These are phyloP conservation scores for Lasioglossum malachurum DNA, from an alignment of 2,888 invertebrate species.

Conservation along the genomic window DNA sequence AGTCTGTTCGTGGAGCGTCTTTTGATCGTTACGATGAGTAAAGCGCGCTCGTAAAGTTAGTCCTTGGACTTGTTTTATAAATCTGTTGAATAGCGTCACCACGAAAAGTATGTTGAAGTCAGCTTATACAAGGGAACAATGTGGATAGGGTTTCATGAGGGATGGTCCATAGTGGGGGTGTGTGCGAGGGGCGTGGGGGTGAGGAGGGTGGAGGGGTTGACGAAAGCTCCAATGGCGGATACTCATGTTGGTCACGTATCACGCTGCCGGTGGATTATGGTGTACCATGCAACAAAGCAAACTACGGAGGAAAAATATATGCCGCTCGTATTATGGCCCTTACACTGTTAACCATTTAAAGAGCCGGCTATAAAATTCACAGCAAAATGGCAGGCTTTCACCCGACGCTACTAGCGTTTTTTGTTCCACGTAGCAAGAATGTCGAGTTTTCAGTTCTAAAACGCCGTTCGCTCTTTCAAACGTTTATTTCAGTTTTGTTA, in stretches of 20 bases:
- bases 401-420: neutral
- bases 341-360: slow-evolving; percentile 11
- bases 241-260: slow-evolving; percentile 77
- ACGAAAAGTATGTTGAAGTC: neutral
- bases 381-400: neutral
- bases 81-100: neutral
- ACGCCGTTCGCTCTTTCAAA: neutral
- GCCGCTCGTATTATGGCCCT: neutral
- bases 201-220: neutral
- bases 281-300: slow-evolving; percentile 67
- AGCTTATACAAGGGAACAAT: neutral
- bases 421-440: neutral
- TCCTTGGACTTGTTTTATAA: neutral
- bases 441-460: neutral
- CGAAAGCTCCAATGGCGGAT: slow-evolving; percentile 29
- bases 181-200: too few species aligned
- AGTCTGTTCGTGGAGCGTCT: neutral
- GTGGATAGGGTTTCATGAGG: neutral
- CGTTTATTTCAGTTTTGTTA: slow-evolving; percentile 14
- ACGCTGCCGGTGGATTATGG: slow-evolving; percentile 66
- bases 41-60: neutral
- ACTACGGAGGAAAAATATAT: slow-evolving; percentile 30
- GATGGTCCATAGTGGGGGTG: neutral
- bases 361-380: slow-evolving; percentile 11
- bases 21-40: neutral